These are phyloP conservation scores for Solea solea DNA, from an alignment of 2,113 vertebrate genomes.

Conservation along the genomic window DNA sequence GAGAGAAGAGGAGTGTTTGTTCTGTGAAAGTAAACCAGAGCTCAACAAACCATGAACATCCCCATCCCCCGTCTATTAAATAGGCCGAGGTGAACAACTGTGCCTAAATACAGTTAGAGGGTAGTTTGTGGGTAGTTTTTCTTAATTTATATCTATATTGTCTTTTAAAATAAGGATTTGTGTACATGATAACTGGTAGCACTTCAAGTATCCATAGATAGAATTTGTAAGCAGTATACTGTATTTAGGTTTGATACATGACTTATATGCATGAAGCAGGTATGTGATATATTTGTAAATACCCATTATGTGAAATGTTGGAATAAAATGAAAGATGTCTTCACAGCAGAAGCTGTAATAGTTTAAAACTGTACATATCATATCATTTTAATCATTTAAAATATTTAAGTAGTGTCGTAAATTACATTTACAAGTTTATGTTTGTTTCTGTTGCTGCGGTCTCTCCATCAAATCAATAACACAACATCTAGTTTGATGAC, in stretches of 20 bases:
- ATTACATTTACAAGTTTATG: neutral
- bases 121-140: neutral
- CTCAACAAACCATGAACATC: constrained; percentile 28
- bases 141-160: neutral
- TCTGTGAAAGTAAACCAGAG: constrained; percentile 25
- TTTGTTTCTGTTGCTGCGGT: constrained; percentile 6
- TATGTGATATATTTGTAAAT: too few species aligned
- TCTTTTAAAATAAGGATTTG: neutral
- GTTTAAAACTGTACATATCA: neutral
- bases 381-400: too few species aligned
- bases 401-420: too few species aligned
- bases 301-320: neutral
- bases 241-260: too few species aligned
- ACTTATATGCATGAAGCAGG: too few species aligned
- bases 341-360: neutral
- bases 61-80: neutral
- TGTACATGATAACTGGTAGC: too few species aligned
- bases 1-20: constrained; percentile 28
- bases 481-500: too few species aligned
- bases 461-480: too few species aligned
- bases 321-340: neutral
- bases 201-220: too few species aligned
- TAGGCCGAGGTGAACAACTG: neutral
- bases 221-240: too few species aligned
- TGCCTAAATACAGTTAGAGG: neutral